These are phyloP conservation scores for Hedya salicella DNA, from an alignment of 2,888 invertebrate genomes.

Conservation along the genomic window DNA sequence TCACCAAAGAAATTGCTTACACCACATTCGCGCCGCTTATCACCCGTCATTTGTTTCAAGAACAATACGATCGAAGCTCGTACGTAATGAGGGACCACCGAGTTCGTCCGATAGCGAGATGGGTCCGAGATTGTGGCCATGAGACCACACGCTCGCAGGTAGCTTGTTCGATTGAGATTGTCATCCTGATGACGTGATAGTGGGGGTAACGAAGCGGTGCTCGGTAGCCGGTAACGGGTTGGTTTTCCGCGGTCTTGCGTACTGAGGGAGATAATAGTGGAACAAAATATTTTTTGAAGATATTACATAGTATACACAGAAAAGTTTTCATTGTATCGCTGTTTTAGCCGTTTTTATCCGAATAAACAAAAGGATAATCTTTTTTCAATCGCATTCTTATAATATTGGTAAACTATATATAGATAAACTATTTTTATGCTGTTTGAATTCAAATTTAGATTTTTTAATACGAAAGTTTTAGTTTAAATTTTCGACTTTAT, in stretches of 20 bases:
- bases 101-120: slow-evolving; percentile 75
- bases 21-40: slow-evolving; percentile 71
- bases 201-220: slow-evolving; percentile 79
- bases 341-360: background rate
- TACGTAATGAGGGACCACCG: slow-evolving; percentile 82
- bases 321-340: background rate
- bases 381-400: background rate
- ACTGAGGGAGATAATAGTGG: slow-evolving; percentile 9
- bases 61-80: slow-evolving; percentile 68
- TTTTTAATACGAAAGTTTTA: too few species aligned
- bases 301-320: background rate
- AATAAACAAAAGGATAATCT: background rate
- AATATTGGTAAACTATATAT: too few species aligned
- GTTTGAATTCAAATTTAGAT: too few species aligned
- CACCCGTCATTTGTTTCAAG: slow-evolving; percentile 82
- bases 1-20: slow-evolving; percentile 66
- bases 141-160: slow-evolving; percentile 83
- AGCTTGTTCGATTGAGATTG: slow-evolving; percentile 84
- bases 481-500: too few species aligned
- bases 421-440: too few species aligned
- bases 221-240: slow-evolving; percentile 74
- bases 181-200: slow-evolving; percentile 81
- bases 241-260: slow-evolving; percentile 52
- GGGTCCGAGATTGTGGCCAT: slow-evolving; percentile 75
- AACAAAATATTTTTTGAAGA: background rate